These are phyloP conservation scores for Myopa tessellatipennis DNA, from an alignment of 2,888 invertebrate genomes.

Conservation along the genomic window DNA sequence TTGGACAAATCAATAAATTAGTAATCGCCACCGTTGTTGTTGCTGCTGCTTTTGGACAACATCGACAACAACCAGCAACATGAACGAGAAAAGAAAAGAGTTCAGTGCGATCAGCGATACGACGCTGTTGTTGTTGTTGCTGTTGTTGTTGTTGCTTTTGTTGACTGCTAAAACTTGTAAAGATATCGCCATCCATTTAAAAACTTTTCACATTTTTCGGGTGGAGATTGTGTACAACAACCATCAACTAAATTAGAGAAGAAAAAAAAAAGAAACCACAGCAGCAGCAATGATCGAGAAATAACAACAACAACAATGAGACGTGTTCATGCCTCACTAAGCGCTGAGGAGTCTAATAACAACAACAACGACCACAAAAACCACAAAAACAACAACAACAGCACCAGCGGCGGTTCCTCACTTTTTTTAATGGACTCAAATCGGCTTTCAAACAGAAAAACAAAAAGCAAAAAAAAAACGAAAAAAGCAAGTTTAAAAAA, in stretches of 20 bases:
- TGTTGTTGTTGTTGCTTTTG: neutral
- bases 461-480: neutral
- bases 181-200: constrained; percentile 35
- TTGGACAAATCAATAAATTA: constrained; percentile 34
- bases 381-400: constrained; percentile 16
- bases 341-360: too few species aligned
- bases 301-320: neutral
- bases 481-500: neutral
- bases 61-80: neutral
- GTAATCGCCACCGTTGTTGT: constrained; percentile 26
- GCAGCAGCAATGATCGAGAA: neutral
- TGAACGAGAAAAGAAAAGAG: constrained; percentile 7
- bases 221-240: neutral
- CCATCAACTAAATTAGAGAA: neutral
- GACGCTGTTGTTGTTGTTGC: constrained; percentile 4
- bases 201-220: constrained; percentile 31
- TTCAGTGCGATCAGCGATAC: constrained; percentile 28
- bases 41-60: constrained; percentile 11
- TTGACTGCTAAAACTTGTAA: neutral
- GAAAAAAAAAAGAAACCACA: neutral
- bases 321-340: neutral
- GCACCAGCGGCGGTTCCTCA: constrained; percentile 1
- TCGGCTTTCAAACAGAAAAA: neutral
- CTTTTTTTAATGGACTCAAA: constrained; percentile 28
- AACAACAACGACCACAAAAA: constrained; percentile 4